Conservation (phyloP, 2,113 vertebrate species). For the Carlito syrichta region DNA sequence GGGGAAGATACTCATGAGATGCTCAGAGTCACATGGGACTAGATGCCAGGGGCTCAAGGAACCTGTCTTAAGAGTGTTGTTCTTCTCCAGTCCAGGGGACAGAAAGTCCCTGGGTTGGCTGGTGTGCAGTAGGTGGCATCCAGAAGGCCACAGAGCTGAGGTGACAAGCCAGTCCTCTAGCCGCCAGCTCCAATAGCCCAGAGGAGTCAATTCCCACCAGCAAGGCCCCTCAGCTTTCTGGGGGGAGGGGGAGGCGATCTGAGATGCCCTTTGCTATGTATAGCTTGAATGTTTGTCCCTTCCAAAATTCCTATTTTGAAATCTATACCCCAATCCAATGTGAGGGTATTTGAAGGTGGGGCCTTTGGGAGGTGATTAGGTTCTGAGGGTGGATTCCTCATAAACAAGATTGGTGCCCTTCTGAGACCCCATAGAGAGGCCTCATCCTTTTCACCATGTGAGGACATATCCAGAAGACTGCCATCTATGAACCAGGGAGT, state of each 20-base stretch:
- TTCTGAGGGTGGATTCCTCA: not conserved
- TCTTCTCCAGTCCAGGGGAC: not conserved
- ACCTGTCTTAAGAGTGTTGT: not conserved
- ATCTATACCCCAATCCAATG: not conserved
- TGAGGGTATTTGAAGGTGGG: not conserved
- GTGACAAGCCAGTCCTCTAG: not conserved
- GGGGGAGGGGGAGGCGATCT: not conserved
- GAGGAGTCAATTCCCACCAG: not conserved
- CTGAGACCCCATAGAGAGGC: not conserved
- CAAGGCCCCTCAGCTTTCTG: not conserved
- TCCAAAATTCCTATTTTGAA: not conserved
- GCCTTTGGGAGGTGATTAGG: not conserved
- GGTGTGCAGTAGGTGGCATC: not conserved
- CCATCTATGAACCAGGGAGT: not conserved
- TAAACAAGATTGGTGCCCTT: not conserved
- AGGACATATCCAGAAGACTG: not conserved
- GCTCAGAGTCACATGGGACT: not conserved
- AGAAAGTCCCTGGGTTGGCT: not conserved
- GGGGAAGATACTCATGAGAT: not conserved
- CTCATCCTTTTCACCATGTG: not conserved
- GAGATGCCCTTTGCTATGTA: not conserved
- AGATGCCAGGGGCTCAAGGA: not conserved
- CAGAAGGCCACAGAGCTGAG: not conserved
- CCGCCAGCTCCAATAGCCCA: too few species aligned
- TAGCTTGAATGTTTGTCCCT: too few species aligned